Conservation (phyloP, 2,888 invertebrate species). For the Sphaerolaimus hirsutus region DNA sequence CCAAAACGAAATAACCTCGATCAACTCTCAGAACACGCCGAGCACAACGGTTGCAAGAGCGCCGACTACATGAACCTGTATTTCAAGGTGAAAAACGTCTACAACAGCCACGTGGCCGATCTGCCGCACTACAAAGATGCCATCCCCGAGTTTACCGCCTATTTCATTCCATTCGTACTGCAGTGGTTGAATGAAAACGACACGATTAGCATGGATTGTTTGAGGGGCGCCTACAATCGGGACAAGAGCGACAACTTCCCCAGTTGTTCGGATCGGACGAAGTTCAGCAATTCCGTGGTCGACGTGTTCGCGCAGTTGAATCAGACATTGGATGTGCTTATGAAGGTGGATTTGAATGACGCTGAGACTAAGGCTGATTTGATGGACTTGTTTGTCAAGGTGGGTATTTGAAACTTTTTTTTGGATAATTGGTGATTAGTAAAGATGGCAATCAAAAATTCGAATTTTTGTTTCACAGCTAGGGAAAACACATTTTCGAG, state of each 20-base stretch:
- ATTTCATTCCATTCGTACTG: conserved; percentile 99
- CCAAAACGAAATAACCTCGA: too few relatives aligned
- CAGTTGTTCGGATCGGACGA: conserved; percentile 89
- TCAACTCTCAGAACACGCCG: conserved; percentile 61
- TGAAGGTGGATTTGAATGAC: conserved; percentile 53
- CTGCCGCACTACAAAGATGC: conserved; percentile 86
- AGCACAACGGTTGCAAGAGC: conserved; percentile 76
- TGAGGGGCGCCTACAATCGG: conserved; percentile 89
- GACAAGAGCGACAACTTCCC: conserved; percentile 72
- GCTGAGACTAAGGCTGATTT: conserved; percentile 96
- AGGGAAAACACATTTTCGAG: too few relatives aligned
- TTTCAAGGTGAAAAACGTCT: conserved; percentile 94
- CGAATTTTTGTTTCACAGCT: too few relatives aligned
- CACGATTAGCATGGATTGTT: conserved; percentile 88
- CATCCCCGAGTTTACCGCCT: conserved; percentile 88
- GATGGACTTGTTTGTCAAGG: conserved; percentile 78
- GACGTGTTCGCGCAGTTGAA: conserved; percentile 98
- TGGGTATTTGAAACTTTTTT: too few relatives aligned
- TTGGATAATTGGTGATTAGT: too few relatives aligned
- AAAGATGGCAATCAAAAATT: too few relatives aligned
- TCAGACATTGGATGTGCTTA: conserved; percentile 96
- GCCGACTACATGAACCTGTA: conserved; percentile 98
- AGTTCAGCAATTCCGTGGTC: conserved; percentile 96
- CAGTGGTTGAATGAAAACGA: conserved; percentile 99
- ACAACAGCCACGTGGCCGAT: conserved; percentile 87